Base-by-base conservation (phyloP, 1,140 invertebrate genomes). In the Proctacanthus coquilletti region DNA sequence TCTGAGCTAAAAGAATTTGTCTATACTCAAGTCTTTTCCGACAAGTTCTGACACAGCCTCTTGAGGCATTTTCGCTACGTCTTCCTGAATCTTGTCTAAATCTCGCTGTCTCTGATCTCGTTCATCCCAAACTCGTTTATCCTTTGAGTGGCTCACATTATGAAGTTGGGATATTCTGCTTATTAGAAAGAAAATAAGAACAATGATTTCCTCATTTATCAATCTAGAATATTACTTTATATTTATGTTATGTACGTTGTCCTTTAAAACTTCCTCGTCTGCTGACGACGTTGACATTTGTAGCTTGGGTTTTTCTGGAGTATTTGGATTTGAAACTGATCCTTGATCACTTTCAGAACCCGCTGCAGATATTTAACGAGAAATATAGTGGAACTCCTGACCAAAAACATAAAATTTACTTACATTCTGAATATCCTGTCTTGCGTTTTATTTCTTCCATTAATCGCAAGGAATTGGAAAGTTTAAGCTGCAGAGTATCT, bases 401-500 rank as follows among this genome's bases (percentile, higher is more conserved):
- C 36, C 46, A 50, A 46, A 42, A 29, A 42, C 23, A 4, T 21
- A 34, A 13, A 27, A 36, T 33, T 6, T 35, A 41, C 42, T 45
- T 45, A 4, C 21, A 21, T 18, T 19, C 23, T 33, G 15, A 15
- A 33, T 8, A 33, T 23, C 25, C 29, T 10, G 42, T 13, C 11
- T 45, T 48, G 27, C 42, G 42, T 23, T 49, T 43, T 14, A 70
- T 54, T 10, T 72, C 69, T 47, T 86, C 81, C 48, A 77, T 74
- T 19, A 77, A 68, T 25, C 81, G 64, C 19, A 87, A 64, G 1
- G 80, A 75, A 52, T 83, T 82, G 0, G 84, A 87, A 2, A 91
- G 53, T 42, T 80, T 71, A 14, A 88, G 53, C 47, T 88, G 84
- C 25, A 89, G 57, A 0, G 78, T 82, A 53, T 89, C 84, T 38